phyloP scores from a whole-genome alignment of 2,797 vertebrate species.

The Cyclura pinguis region DNA sequence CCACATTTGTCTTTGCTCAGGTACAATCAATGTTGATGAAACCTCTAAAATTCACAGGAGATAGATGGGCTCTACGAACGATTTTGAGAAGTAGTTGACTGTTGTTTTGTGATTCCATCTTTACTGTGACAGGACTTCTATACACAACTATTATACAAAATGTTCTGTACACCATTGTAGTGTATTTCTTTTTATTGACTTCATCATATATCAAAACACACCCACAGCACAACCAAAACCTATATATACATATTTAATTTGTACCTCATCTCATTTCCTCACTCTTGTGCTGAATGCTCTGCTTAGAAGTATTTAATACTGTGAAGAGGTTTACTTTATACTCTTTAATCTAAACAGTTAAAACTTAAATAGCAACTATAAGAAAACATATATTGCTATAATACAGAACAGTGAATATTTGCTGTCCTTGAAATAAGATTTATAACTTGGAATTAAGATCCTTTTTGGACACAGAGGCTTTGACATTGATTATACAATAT shows the following conservation, averaged over 20 bases:
- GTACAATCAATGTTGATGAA: neutral
- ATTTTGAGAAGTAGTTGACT: neutral
- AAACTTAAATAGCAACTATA: constrained; percentile 64
- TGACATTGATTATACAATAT: constrained; percentile 68
- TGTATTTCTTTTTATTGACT: constrained; percentile 37
- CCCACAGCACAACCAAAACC: constrained; percentile 9
- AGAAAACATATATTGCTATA: constrained; percentile 78
- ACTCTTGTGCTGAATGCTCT: constrained; percentile 35
- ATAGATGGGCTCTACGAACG: neutral
- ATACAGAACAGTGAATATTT: constrained; percentile 63
- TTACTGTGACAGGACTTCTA: constrained; percentile 28
- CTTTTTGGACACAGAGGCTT: constrained; percentile 73
- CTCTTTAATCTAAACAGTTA: constrained; percentile 59
- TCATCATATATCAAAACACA: constrained; percentile 28
- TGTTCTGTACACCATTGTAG: constrained; percentile 28
- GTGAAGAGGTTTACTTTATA: constrained; percentile 59
- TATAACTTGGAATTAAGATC: constrained; percentile 64
- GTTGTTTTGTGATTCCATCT: neutral
- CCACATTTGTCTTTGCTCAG: neutral
- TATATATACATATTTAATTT: constrained; percentile 12
- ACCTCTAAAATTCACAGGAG: neutral
- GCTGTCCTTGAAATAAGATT: constrained; percentile 60
- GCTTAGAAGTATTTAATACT: constrained; percentile 52
- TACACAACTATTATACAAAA: neutral
- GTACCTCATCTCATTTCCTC: neutral